Evolutionary conservation across 2,797 vertebrate genomes (phyloP).

Genomic region (Hoplostethus atlanticus): DNA sequence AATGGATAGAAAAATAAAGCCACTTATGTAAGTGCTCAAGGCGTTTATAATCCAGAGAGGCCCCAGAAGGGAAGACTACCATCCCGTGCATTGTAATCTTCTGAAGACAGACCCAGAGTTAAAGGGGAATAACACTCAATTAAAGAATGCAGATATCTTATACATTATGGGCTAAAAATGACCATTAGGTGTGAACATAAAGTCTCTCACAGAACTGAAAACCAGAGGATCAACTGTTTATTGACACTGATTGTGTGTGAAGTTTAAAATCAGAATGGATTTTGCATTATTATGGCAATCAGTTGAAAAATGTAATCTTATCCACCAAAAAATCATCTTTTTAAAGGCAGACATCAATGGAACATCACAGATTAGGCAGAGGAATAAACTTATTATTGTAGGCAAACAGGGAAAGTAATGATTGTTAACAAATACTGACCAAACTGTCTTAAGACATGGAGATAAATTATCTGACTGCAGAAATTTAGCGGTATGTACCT

Average conservation of each 20-base stretch:
- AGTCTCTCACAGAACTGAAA: neutral
- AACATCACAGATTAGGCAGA: conserved; percentile 36
- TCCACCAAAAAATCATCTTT: conserved; percentile 9
- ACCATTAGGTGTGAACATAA: neutral
- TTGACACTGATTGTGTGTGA: neutral
- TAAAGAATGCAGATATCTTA: conserved; percentile 36
- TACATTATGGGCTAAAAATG: conserved; percentile 25
- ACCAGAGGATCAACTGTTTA: neutral
- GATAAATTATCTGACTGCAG: neutral
- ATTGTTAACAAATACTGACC: conserved; percentile 45
- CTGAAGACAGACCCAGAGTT: conserved; percentile 32
- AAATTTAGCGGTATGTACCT: neutral
- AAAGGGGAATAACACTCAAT: conserved; percentile 47
- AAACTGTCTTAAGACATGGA: conserved; percentile 35
- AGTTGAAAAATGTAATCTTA: neutral
- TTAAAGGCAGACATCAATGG: neutral
- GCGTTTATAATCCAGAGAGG: conserved; percentile 57
- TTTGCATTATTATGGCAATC: neutral
- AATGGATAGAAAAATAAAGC: conserved; percentile 77
- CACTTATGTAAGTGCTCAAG: conserved; percentile 71
- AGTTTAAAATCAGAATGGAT: neutral
- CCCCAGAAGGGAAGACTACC: conserved; percentile 43
- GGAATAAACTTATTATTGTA: conserved; percentile 25
- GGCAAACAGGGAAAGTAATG: conserved; percentile 9
- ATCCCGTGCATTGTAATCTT: conserved; percentile 62